Percentiles rank a stretch among this genome's conserved stretches.
These are phyloP conservation scores for Scaptomyza montana DNA, from an alignment of 1,140 invertebrate species.

Conservation along the genomic window DNA sequence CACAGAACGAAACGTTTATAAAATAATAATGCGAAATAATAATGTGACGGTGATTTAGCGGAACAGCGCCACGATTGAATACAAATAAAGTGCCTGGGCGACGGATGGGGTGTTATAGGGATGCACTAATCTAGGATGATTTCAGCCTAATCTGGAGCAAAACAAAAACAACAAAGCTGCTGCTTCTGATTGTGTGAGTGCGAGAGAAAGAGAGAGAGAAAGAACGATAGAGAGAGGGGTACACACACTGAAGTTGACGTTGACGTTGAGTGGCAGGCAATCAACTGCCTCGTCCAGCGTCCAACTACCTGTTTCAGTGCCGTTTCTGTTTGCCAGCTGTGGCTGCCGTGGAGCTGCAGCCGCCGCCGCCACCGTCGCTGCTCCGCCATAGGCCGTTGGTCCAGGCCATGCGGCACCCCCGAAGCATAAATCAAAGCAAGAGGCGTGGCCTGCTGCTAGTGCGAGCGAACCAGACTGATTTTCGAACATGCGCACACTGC, in stretches of 20 bases:
- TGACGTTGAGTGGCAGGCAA: constrained; percentile 56
- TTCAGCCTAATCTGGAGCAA: constrained; percentile 79
- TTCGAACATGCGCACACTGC: constrained; percentile 69
- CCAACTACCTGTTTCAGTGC: constrained; percentile 79
- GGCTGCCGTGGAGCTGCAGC: constrained; percentile 25
- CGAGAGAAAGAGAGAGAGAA: neutral
- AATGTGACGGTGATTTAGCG: constrained; percentile 83
- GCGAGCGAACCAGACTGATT: constrained; percentile 29
- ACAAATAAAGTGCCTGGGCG: constrained; percentile 72
- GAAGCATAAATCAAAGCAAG: constrained; percentile 73
- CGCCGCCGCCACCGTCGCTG: constrained; percentile 36
- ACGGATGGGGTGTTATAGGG: constrained; percentile 14
- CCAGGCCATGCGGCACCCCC: constrained; percentile 65
- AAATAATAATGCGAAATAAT: constrained; percentile 83
- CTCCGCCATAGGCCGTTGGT: constrained; percentile 69
- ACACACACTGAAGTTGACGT: constrained; percentile 17
- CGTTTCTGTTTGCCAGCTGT: constrained; percentile 43
- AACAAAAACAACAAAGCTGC: constrained; percentile 37
- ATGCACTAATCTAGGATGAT: constrained; percentile 78
- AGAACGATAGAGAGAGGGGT: neutral
- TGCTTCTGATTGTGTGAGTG: neutral
- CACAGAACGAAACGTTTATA: constrained; percentile 74
- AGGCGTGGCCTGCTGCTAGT: constrained; percentile 57
- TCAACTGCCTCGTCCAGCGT: constrained; percentile 57
- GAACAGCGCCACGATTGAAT: constrained; percentile 82